Base-by-base conservation (phyloP, 2,888 invertebrate genomes). In the Hofmannophila pseudospretella region DNA sequence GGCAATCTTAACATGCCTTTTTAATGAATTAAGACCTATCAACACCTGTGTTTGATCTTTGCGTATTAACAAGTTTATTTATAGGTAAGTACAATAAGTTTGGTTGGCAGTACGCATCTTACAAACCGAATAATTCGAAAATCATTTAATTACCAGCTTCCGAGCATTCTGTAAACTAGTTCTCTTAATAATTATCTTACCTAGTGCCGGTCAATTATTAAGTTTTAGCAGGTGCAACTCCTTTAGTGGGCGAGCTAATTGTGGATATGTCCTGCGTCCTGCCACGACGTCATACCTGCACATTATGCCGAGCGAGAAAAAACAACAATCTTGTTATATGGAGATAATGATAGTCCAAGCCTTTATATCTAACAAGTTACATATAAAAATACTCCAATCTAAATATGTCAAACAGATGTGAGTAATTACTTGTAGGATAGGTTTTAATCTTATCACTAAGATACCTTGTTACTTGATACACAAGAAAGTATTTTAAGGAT, bases 171-270 rank as follows among this genome's bases (percentile, higher is more conserved):
- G 13, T 41, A 45, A 53, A 67, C 66, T 43, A 59, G 67, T 69
- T 63, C 55, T 46, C 57, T 58, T 53, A 64, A 68, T 65, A 72
- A 75, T 77, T 74, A 75, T 55, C 49, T 59, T 16, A 16, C 16
- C 16, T 61, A 58, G 59, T 47, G 54, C 52, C 39, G 34, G 36
- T 34, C 43, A 70, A 70, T 69, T 72, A 76, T 65, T 63, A 62
- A 54, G 68, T 70, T 72, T 77, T 75, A 72, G 70, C 82, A 84
- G 82, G 74, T 82, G 81, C 69, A 71, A 56, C 49, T 66, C 72
- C 76, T 66, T 77, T 73, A 66, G 57, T 42, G 66, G 70, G 58
- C 60, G 49, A 66, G 64, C 64, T 75, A 72, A 75, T 73, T 72
- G 71, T 69, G 56, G 58, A 47, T 52, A 50, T 57, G 52, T 64